Base-by-base conservation (phyloP, 1,140 invertebrate species). In the Orchesella cincta region DNA sequence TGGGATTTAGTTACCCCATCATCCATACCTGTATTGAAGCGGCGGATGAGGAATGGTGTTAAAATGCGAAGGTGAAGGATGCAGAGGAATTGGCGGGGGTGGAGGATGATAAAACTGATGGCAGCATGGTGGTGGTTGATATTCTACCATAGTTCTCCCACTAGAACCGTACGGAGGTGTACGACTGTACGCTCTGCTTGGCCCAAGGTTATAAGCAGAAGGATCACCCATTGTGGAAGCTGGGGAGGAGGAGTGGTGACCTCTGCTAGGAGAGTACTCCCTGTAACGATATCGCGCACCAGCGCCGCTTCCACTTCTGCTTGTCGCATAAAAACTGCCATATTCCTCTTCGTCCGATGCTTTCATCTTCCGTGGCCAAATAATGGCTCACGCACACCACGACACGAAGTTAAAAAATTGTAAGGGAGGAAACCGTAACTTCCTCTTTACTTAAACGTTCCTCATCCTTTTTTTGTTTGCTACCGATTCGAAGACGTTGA, bases 11-110 rank as follows among this genome's bases (percentile, higher is more conserved):
- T 46, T 20, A 5, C n/a, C n/a, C 57, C 8, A 16, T 5, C 33
- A 18, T 26, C 62, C 39, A 70, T 34, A 81, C 81, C 81, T 80
- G 78, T 81, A 81, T 73, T 81, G 81, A 23, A 81, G 57, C 33
- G 81, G 81, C n/a, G 81, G 81, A 70, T 81, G 81, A n/a, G 81
- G 81, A 75, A 81, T 81, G 33, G 81, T 81, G 67, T 81, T 81
- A 72, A 81, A 81, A 64, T 81, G 81, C n/a, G 79, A 78, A n/a
- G 81, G 78, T 29, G 78, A 80, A 28, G 78, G 73, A 54, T 76
- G 76, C 16, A 77, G 75, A 34, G 75, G 77, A 51, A 80, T 74
- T 51, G 78, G 78, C 16, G 81, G 76, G 26, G 78, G 78, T 34
- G 81, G 77, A 8, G 78, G 78, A 72, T 80, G 78, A 73, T 81